Conservation (phyloP, 1,140 invertebrate species). For the Ceratoteleas bidentatus region DNA sequence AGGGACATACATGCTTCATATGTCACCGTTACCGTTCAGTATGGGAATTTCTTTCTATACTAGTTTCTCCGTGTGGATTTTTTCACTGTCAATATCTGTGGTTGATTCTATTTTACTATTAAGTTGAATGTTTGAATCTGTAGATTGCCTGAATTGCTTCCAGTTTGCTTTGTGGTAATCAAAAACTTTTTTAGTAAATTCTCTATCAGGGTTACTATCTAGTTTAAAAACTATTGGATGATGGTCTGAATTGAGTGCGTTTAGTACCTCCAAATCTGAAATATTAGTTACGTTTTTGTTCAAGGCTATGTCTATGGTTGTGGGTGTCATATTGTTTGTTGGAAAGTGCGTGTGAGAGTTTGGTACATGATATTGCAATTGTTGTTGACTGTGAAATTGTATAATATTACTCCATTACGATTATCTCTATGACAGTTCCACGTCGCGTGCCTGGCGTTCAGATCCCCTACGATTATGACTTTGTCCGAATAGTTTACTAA, state of each 20-base stretch:
- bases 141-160: slow-evolving; percentile 1
- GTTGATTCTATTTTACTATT: slow-evolving; percentile 4
- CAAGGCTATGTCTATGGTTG: neutral
- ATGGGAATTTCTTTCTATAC: too few species aligned
- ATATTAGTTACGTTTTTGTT: slow-evolving; percentile 1
- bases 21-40: too few species aligned
- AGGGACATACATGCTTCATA: too few species aligned
- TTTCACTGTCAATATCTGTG: slow-evolving; percentile 37
- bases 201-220: neutral
- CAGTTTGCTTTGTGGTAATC: slow-evolving; percentile 8
- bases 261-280: neutral
- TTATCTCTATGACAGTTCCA: slow-evolving; percentile 64
- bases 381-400: slow-evolving; percentile 39
- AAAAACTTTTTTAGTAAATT: neutral
- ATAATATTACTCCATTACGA: slow-evolving; percentile 44
- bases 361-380: slow-evolving; percentile 52
- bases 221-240: slow-evolving; percentile 46
- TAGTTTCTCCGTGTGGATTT: too few species aligned
- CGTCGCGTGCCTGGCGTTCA: slow-evolving; percentile 62
- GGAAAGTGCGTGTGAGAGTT: slow-evolving; percentile 60
- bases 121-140: slow-evolving; percentile 1
- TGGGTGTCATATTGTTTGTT: neutral
- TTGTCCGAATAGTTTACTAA: slow-evolving; percentile 15
- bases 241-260: slow-evolving; percentile 55
- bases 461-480: slow-evolving; percentile 36